phyloP scores from a whole-genome alignment of 1,140 invertebrate species.

The Sinella curviseta region DNA sequence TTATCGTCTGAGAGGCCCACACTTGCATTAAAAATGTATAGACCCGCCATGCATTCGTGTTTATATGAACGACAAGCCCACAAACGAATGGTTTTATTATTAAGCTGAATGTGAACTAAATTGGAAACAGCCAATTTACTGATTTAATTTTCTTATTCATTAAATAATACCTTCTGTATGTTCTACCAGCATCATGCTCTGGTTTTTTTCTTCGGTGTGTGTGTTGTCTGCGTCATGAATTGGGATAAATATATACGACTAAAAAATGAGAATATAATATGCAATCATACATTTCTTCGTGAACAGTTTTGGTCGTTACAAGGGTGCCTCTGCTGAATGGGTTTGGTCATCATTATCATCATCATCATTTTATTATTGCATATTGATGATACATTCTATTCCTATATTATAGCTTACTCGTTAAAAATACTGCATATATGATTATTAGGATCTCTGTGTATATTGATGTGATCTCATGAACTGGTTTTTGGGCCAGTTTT shows the following conservation, averaged over 20 bases:
- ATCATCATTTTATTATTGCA: neutral
- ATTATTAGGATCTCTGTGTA: too few relatives aligned
- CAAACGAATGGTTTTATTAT: neutral
- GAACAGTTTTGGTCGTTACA: too few relatives aligned
- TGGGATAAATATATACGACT: too few relatives aligned
- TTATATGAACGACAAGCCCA: too few relatives aligned
- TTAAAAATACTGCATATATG: too few relatives aligned
- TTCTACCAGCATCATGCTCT: neutral
- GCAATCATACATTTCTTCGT: too few relatives aligned
- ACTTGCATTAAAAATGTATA: neutral
- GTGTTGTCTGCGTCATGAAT: neutral
- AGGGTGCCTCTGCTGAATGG: neutral
- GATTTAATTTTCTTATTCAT: slow-evolving; percentile 1
- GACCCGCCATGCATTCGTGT: too few relatives aligned
- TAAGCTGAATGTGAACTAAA: neutral
- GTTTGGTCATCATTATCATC: neutral
- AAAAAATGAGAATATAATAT: too few relatives aligned
- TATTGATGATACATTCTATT: too few relatives aligned
- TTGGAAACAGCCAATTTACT: slow-evolving; percentile 3
- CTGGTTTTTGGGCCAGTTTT: neutral
- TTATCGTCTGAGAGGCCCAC: too few relatives aligned
- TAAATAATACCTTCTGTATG: neutral
- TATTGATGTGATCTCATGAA: neutral
- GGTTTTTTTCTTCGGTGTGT: neutral
- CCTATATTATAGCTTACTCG: too few relatives aligned